phyloP scores from a whole-genome alignment of 2,888 invertebrate species.

The Melanargia galathea region DNA sequence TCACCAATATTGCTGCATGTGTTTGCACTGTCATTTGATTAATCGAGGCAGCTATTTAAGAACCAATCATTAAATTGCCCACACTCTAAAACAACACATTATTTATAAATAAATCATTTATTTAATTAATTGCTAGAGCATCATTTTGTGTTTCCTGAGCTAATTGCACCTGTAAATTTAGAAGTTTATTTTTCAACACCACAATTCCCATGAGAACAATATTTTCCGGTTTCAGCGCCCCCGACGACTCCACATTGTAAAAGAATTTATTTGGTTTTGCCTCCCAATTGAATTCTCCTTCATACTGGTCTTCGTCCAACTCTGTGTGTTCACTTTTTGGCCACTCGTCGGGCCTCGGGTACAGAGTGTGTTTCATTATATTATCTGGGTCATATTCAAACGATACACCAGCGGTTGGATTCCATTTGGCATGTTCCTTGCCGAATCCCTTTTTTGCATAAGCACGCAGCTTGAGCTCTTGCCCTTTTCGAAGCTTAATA shows the following conservation, averaged over 20 bases:
- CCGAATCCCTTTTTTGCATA: constrained; percentile 98
- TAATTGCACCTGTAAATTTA: constrained; percentile 96
- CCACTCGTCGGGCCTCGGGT: constrained; percentile 99
- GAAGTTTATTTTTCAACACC: constrained; percentile 96
- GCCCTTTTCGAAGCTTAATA: constrained; percentile 89
- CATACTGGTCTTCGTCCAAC: constrained; percentile 94
- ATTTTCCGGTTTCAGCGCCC: constrained; percentile 96
- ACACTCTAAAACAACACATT: constrained; percentile 10
- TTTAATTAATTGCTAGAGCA: constrained; percentile 87
- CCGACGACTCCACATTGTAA: constrained; percentile 97
- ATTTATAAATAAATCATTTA: constrained; percentile 23
- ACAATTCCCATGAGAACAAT: constrained; percentile 98
- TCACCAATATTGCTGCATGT: too few species aligned
- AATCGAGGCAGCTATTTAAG: too few species aligned
- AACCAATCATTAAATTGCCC: too few species aligned
- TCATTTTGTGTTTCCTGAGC: constrained; percentile 94
- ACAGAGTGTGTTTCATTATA: constrained; percentile 96
- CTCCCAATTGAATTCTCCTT: constrained; percentile 96
- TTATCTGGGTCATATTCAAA: constrained; percentile 99
- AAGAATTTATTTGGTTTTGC: constrained; percentile 98
- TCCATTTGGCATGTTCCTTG: constrained; percentile 99
- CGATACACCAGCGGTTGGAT: constrained; percentile 98
- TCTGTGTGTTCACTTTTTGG: constrained; percentile 99
- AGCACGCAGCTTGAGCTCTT: constrained; percentile 96
- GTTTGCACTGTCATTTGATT: too few species aligned